Percentiles rank a stretch among this genome's conserved stretches.
phyloP scores from a whole-genome alignment of 2,797 vertebrate genomes.

The Hirundo rustica region DNA sequence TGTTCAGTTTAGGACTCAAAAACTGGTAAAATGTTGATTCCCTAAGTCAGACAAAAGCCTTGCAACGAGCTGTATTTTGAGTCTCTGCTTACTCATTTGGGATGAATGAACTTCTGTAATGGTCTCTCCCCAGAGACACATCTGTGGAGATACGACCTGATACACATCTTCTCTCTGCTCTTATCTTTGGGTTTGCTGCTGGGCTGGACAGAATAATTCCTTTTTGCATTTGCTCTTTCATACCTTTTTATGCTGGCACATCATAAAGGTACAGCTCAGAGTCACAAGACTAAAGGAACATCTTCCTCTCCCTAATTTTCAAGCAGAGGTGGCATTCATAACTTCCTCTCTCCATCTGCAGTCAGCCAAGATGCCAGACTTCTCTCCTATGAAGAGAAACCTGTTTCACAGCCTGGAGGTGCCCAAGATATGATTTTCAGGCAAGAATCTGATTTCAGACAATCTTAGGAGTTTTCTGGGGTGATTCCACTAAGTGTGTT shows the following conservation, averaged over 20 bases:
- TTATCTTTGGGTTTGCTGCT: not conserved
- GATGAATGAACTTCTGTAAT: slow-evolving; percentile 7
- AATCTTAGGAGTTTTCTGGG: not conserved
- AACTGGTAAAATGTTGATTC: not conserved
- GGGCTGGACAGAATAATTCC: not conserved
- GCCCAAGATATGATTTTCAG: not conserved
- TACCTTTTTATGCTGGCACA: not conserved
- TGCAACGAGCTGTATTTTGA: not conserved
- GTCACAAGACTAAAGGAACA: not conserved
- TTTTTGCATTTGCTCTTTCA: not conserved
- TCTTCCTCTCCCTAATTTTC: not conserved
- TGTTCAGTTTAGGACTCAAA: not conserved
- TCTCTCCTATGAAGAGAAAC: not conserved
- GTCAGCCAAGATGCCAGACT: not conserved
- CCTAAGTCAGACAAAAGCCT: not conserved
- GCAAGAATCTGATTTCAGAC: not conserved
- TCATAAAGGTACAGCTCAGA: not conserved
- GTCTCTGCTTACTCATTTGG: not conserved
- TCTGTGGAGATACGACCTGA: not conserved
- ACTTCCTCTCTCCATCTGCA: not conserved
- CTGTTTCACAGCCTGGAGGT: not conserved
- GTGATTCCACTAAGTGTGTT: not conserved
- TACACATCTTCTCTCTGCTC: not conserved
- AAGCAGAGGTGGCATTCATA: not conserved
- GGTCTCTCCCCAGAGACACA: not conserved